Conservation (phyloP, 2,888 invertebrate species). For the Graphium colonna region DNA sequence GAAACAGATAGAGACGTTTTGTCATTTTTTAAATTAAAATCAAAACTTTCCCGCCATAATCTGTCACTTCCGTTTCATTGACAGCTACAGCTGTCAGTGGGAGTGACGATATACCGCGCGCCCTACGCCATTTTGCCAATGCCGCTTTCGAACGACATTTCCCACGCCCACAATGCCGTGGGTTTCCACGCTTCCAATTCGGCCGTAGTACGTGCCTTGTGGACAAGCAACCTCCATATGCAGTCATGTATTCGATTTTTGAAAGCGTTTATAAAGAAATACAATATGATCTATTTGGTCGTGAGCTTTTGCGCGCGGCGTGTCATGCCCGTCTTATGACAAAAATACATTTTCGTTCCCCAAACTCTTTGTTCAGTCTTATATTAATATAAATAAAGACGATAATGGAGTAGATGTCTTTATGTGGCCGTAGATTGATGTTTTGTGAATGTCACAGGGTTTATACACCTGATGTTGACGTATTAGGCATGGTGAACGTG, state of each 20-base stretch:
- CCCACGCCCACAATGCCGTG: constrained; percentile 19
- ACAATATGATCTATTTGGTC: constrained; percentile 57
- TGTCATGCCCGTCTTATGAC: constrained; percentile 36
- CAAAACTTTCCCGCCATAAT: not conserved
- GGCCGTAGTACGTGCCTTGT: constrained; percentile 27
- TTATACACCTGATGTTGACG: constrained; percentile 63
- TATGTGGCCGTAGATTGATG: constrained; percentile 9
- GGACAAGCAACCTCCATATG: constrained; percentile 36
- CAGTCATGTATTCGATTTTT: constrained; percentile 60
- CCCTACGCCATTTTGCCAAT: constrained; percentile 11
- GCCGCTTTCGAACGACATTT: constrained; percentile 16
- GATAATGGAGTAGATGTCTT: constrained; percentile 16
- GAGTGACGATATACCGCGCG: not conserved
- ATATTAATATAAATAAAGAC: constrained; percentile 20
- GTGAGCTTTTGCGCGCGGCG: constrained; percentile 61
- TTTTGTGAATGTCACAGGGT: constrained; percentile 39
- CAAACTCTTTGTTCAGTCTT: constrained; percentile 23
- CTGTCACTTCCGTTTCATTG: not conserved
- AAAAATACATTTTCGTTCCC: constrained; percentile 19
- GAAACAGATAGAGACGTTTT: not conserved
- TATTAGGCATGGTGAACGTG: constrained; percentile 62
- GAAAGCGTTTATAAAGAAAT: constrained; percentile 61
- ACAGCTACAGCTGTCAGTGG: not conserved
- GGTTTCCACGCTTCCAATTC: constrained; percentile 15
- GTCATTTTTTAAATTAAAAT: not conserved